phyloP scores from a whole-genome alignment of 2,797 vertebrate species.

The Chaetophractus vellerosus region DNA sequence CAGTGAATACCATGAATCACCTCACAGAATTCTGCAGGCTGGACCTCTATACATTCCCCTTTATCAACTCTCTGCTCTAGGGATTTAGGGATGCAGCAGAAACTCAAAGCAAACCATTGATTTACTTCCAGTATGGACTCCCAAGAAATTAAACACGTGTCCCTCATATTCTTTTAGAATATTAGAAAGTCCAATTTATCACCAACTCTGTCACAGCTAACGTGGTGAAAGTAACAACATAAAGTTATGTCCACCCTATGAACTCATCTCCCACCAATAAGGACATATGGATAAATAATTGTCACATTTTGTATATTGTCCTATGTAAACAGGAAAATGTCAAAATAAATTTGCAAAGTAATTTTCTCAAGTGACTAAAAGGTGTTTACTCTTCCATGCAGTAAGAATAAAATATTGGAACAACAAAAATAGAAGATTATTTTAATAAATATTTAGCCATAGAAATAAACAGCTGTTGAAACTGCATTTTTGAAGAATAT shows the following conservation, averaged over 20 bases:
- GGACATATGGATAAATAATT: background rate
- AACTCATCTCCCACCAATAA: background rate
- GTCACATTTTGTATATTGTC: background rate
- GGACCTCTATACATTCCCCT: background rate
- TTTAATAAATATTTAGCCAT: conserved; percentile 30
- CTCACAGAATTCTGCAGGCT: background rate
- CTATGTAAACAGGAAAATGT: background rate
- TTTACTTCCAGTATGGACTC: background rate
- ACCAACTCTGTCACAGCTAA: background rate
- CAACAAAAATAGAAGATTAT: background rate
- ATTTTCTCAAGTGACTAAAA: conserved; percentile 36
- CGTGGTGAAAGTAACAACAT: background rate
- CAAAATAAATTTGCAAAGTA: conserved; percentile 53
- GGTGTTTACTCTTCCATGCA: background rate
- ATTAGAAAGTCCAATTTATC: background rate
- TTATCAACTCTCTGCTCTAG: background rate
- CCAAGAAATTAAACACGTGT: background rate
- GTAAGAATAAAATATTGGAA: background rate
- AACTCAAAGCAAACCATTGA: background rate
- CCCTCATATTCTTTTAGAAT: background rate
- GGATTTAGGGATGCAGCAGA: background rate
- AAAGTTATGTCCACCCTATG: background rate
- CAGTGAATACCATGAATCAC: background rate
- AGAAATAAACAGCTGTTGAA: background rate
- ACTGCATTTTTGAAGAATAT: background rate